Evolutionary conservation across 2,797 vertebrate species (phyloP).

Genomic region (Tolypeutes matacus): DNA sequence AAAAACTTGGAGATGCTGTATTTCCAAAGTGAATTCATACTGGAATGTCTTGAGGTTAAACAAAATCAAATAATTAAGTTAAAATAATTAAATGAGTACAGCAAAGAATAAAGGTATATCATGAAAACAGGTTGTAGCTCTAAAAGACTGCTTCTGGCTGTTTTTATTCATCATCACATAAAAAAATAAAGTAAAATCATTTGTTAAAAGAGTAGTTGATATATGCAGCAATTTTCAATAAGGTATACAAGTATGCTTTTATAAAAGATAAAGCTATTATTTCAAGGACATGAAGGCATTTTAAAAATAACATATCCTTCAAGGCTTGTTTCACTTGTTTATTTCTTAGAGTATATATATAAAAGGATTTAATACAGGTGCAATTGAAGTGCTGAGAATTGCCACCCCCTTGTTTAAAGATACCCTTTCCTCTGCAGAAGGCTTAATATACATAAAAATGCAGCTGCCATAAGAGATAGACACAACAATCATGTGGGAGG

Average conservation of each 20-base stretch:
- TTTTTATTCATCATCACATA: neutral
- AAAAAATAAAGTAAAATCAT: neutral
- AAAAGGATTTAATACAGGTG: conserved; percentile 60
- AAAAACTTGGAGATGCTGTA: neutral
- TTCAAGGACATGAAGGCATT: neutral
- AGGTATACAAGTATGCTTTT: neutral
- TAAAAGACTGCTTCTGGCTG: neutral
- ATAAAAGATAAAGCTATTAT: neutral
- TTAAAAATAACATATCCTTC: neutral
- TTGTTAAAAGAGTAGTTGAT: neutral
- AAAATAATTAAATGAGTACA: neutral
- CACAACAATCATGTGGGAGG: neutral
- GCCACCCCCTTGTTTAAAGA: conserved; percentile 39
- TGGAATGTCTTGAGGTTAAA: neutral
- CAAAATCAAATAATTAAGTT: neutral
- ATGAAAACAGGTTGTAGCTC: neutral
- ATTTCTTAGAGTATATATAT: conserved; percentile 71
- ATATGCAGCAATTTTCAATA: neutral
- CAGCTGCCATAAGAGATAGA: conserved; percentile 61
- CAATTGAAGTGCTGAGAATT: conserved; percentile 54
- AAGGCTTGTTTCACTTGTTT: conserved; percentile 65
- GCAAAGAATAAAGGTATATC: neutral
- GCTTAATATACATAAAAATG: conserved; percentile 59
- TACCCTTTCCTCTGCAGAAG: neutral
- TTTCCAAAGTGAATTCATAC: neutral